These are phyloP conservation scores for Thaleichthys pacificus DNA, from an alignment of 2,797 vertebrate species.

Conservation along the genomic window DNA sequence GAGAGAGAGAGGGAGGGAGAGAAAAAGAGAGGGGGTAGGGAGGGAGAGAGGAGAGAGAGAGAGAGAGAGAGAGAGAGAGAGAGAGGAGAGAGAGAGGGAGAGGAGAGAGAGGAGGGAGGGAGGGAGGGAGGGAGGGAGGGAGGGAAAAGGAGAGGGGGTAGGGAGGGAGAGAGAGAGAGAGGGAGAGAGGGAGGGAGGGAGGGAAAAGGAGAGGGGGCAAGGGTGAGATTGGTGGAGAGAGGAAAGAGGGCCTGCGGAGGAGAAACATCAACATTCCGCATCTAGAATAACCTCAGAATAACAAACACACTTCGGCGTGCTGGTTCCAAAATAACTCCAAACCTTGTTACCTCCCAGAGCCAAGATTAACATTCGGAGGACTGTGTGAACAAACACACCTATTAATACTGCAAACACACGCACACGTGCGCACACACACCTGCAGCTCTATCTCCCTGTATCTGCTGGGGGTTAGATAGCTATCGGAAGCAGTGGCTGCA, in stretches of 20 bases:
- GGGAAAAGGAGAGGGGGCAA: background rate
- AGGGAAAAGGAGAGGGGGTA: too few relatives aligned
- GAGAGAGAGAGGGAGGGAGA: background rate
- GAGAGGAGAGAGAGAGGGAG: background rate
- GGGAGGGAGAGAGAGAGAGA: background rate
- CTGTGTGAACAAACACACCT: background rate
- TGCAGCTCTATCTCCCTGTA: background rate
- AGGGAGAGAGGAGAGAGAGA: background rate
- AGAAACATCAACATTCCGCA: background rate
- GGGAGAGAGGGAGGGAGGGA: background rate
- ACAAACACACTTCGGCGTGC: background rate
- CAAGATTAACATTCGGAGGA: background rate
- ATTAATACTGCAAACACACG: background rate
- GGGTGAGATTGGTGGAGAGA: background rate
- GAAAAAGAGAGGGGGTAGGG: background rate
- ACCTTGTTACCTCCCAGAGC: background rate
- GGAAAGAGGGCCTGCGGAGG: background rate
- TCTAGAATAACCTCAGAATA: background rate
- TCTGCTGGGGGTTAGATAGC: conserved; percentile 12
- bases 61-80: background rate
- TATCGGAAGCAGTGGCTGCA: conserved; percentile 17
- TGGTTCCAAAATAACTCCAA: too few relatives aligned
- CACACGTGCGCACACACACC: too few relatives aligned
- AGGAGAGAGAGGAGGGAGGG: background rate
- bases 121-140: background rate